Evolutionary conservation across 2,113 vertebrate species (phyloP).

Genomic region (Butorides virescens): DNA sequence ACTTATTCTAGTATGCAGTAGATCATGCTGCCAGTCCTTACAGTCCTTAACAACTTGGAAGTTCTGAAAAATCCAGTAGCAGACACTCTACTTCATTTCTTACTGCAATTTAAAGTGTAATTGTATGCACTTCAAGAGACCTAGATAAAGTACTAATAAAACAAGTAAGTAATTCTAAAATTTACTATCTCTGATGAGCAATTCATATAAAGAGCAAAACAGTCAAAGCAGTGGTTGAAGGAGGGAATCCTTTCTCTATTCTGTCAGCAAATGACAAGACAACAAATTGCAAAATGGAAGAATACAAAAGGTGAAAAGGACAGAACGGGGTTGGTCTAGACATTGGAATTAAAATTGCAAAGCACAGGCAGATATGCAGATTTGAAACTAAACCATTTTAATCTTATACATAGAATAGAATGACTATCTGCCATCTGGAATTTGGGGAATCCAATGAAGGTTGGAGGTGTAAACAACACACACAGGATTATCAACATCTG

Average conservation of each 20-base stretch:
- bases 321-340: neutral
- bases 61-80: neutral
- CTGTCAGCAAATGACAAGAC: neutral
- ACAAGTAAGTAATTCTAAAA: neutral
- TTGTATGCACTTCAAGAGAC: neutral
- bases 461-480: constrained; percentile 24
- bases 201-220: neutral
- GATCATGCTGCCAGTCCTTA: neutral
- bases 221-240: neutral
- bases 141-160: neutral
- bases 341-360: neutral
- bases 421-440: constrained; percentile 44
- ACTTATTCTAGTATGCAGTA: neutral
- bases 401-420: neutral
- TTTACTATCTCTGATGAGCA: neutral
- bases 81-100: neutral
- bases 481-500: constrained; percentile 47
- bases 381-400: neutral
- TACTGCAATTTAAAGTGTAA: neutral
- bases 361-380: neutral
- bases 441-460: constrained; percentile 9
- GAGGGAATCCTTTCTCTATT: neutral
- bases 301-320: neutral
- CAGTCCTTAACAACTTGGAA: neutral
- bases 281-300: neutral